These are phyloP conservation scores for Aldabrachelys gigantea DNA, from an alignment of 2,113 vertebrate species.

Conservation along the genomic window DNA sequence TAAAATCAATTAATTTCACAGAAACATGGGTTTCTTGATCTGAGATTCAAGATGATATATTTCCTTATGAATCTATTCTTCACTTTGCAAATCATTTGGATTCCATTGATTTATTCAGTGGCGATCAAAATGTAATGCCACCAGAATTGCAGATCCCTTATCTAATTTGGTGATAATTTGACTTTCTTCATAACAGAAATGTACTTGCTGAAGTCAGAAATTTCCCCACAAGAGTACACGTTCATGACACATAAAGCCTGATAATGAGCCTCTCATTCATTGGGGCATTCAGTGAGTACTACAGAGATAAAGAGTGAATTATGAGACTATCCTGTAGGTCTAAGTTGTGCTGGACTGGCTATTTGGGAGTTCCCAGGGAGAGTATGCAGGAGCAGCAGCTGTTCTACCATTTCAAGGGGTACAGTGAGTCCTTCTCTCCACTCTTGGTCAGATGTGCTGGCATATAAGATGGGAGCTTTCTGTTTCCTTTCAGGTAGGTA, in stretches of 20 bases:
- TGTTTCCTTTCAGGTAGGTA: neutral
- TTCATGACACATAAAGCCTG: neutral
- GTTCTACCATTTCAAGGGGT: neutral
- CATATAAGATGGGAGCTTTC: neutral
- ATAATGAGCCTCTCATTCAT: neutral
- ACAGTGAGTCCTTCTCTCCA: neutral
- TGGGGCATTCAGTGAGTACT: neutral
- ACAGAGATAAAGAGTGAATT: fast-evolving
- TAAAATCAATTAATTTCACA: neutral
- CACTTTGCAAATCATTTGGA: neutral
- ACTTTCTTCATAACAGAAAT: neutral
- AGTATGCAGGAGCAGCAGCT: neutral
- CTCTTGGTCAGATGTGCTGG: neutral
- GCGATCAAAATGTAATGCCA: neutral
- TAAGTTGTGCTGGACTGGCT: neutral
- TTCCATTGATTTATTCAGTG: neutral
- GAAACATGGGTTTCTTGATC: neutral
- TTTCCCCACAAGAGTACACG: neutral
- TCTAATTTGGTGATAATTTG: neutral
- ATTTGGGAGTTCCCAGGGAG: neutral
- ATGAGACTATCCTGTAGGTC: neutral
- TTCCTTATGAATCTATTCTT: neutral
- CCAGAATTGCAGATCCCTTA: neutral
- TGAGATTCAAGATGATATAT: neutral
- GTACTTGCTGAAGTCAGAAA: neutral